These are phyloP conservation scores for Manacus vitellinus DNA, from an alignment of 2,113 vertebrate species.

Conservation along the genomic window DNA sequence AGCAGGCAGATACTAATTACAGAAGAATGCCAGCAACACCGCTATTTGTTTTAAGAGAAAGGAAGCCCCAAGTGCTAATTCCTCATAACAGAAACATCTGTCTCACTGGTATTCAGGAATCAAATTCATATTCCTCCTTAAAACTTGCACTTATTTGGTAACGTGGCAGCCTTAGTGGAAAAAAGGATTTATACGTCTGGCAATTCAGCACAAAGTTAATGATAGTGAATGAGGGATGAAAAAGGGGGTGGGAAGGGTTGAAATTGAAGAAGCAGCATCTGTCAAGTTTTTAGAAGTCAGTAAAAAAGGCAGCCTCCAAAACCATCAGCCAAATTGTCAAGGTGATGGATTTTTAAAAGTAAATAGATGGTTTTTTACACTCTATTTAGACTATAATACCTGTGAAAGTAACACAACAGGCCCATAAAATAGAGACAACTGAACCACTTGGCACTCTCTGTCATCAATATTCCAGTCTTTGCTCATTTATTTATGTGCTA, in stretches of 20 bases:
- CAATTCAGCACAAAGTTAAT: neutral
- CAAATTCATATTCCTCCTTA: conserved; percentile 14
- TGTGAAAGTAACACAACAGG: neutral
- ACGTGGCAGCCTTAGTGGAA: conserved; percentile 33
- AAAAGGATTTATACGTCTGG: conserved; percentile 16
- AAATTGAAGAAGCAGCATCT: conserved; percentile 9
- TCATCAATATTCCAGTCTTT: neutral
- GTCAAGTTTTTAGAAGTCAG: neutral
- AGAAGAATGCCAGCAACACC: neutral
- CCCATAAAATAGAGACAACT: neutral
- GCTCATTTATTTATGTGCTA: neutral
- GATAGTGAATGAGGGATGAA: neutral
- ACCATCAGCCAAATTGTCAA: neutral
- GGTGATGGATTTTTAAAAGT: conserved; percentile 18
- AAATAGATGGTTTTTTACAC: neutral
- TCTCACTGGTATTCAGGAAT: conserved; percentile 2
- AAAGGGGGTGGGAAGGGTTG: neutral
- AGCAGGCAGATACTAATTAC: neutral
- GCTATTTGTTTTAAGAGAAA: conserved; percentile 31
- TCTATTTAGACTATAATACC: neutral
- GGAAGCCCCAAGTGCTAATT: neutral
- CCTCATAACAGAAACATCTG: conserved; percentile 35
- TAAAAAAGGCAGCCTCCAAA: neutral
- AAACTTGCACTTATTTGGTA: conserved; percentile 47
- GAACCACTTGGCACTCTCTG: neutral